These are phyloP conservation scores for Vireo griseus DNA, from an alignment of 2,797 vertebrate species.

Conservation along the genomic window DNA sequence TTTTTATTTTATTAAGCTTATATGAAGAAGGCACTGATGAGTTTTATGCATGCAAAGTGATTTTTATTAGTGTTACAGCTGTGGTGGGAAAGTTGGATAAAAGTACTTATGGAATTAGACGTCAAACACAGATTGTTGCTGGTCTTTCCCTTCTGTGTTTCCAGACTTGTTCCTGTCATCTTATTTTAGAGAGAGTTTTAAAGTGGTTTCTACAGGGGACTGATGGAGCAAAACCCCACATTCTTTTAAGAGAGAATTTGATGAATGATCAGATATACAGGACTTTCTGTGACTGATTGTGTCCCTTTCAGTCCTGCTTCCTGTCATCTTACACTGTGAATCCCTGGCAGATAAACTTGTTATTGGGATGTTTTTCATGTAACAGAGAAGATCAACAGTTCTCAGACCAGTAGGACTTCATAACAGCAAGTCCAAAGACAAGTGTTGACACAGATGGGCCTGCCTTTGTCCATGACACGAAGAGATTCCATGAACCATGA, in stretches of 20 bases:
- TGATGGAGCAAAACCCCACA: not conserved
- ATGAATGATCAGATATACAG: not conserved
- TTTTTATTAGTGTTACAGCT: not conserved
- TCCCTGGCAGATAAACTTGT: not conserved
- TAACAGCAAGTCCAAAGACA: not conserved
- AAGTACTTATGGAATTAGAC: not conserved
- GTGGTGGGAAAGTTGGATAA: not conserved
- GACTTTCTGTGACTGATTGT: not conserved
- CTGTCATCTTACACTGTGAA: not conserved
- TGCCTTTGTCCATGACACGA: not conserved
- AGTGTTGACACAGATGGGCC: not conserved
- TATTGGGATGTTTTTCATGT: not conserved
- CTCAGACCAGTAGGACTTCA: not conserved
- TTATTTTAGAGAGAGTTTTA: not conserved
- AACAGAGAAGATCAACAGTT: not conserved
- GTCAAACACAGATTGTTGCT: not conserved
- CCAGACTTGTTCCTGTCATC: not conserved
- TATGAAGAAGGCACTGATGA: not conserved
- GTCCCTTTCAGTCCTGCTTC: not conserved
- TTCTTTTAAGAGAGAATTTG: not conserved
- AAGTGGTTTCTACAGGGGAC: not conserved
- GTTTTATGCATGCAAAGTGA: not conserved
- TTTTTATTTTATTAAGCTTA: not conserved
- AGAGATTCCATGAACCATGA: not conserved
- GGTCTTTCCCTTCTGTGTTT: not conserved